Evolutionary conservation across 2,888 invertebrate genomes (phyloP), one percentile per base, ranked within the genome.

Genomic region (Lepetodrilus schrolli): DNA sequence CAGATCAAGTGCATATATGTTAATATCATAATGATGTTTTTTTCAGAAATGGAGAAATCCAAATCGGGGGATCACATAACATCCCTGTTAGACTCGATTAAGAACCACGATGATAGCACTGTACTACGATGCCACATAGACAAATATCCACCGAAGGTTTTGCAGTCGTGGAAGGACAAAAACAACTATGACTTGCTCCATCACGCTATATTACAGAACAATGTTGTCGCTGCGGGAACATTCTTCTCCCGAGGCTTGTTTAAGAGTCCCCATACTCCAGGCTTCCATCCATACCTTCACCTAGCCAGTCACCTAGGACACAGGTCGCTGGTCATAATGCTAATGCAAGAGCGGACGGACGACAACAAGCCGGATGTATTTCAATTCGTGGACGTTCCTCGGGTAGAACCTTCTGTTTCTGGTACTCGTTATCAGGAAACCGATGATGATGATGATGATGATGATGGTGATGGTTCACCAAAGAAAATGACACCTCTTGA

Each of bases 121-220:
- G 51, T 65, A 48, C 51, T 81, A n/a, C 72, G 78, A 5, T 47
- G 36, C 0, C 70, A 66, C 26, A 68, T 85, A 4, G 78, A 79
- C 38, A 80, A 76, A 58, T 84, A 81, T 71, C 73, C 77, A n/a
- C 51, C 58, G 13, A 38, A 51, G 10, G 69, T 21, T 17, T 20
- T 83, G 8, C 36, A 73, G 30, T 58, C 78, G 1, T 84, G 84
- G 80, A 72, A 77, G 10, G 87, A 87, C 49, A 77, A 76, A 5
- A 71, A 81, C 36, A 79, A 76, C n/a, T 76, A 86, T 43, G 83
- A 88, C 74, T 72, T 87, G 4, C 77, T 87, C 4, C 89, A 89
- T 66, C 83, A 87, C 73, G 83, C 86, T 37, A 86, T 88, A 4
- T 74, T 87, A 48, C 76, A 84, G 1, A 83, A 82, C 70, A 85